Percentiles rank a stretch among this genome's conserved stretches.
phyloP scores from a whole-genome alignment of 2,113 vertebrate genomes.

The Laticauda colubrina region DNA sequence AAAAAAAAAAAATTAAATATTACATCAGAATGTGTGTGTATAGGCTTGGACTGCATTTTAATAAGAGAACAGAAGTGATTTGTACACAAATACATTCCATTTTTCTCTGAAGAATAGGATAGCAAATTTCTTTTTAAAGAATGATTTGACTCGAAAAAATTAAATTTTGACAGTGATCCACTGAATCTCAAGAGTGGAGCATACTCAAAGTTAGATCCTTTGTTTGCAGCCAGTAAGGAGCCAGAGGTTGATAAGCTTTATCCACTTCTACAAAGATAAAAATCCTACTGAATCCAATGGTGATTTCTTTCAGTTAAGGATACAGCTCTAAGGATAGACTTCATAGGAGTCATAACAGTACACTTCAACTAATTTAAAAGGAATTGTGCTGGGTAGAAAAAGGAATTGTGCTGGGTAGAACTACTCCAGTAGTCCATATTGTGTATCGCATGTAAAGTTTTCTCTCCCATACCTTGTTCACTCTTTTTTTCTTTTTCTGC shows the following conservation, averaged over 20 bases:
- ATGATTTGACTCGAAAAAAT: not conserved
- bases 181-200: not conserved
- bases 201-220: rapidly evolving
- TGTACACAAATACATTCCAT: not conserved
- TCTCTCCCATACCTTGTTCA: slow-evolving; percentile 10
- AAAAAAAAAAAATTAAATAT: not conserved
- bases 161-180: too few species aligned
- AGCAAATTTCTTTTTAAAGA: not conserved
- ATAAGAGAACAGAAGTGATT: not conserved
- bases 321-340: too few species aligned
- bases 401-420: not conserved
- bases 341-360: not conserved
- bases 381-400: not conserved
- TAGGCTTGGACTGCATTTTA: not conserved
- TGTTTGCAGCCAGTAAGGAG: too few species aligned
- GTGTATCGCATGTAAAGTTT: rapidly evolving
- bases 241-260: not conserved
- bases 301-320: not conserved
- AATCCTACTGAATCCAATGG: not conserved
- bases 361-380: not conserved
- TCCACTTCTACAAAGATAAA: not conserved
- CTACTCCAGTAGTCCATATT: rapidly evolving
- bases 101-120: not conserved
- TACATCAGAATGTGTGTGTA: not conserved
- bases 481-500: rapidly evolving